Conservation (phyloP, 1,140 invertebrate genomes). For the Calliphora vicina region DNA sequence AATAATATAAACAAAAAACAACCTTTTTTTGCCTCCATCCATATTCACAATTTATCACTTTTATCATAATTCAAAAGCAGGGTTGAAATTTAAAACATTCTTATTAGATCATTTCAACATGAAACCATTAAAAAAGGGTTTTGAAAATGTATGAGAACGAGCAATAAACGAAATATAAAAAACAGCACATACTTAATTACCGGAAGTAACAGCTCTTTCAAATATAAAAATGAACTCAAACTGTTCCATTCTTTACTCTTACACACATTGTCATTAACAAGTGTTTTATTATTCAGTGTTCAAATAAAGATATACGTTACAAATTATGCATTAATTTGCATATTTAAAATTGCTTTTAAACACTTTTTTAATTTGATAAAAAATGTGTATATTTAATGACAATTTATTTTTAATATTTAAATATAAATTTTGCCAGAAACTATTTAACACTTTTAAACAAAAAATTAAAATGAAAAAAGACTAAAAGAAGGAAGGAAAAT, state of each 20-base stretch:
- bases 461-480: not conserved
- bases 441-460: not conserved
- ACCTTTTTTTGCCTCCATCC: not conserved
- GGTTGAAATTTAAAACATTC: not conserved
- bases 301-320: not conserved
- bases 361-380: not conserved
- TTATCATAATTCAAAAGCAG: not conserved
- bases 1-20: not conserved
- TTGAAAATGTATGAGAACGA: not conserved
- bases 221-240: not conserved
- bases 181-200: not conserved
- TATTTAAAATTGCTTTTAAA: not conserved
- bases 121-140: not conserved
- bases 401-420: not conserved
- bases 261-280: not conserved
- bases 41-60: not conserved
- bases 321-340: slow-evolving; percentile 2
- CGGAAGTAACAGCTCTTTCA: not conserved
- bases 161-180: not conserved
- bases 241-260: too few relatives aligned
- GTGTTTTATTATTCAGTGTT: not conserved
- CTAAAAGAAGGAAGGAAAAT: not conserved
- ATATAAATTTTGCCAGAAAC: not conserved
- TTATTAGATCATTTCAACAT: not conserved
- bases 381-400: too few relatives aligned